A percentile compares a stretch with the other conserved stretches of the same genome.
Conservation (phyloP, 2,797 vertebrate species). For the Harpagifer antarcticus region DNA sequence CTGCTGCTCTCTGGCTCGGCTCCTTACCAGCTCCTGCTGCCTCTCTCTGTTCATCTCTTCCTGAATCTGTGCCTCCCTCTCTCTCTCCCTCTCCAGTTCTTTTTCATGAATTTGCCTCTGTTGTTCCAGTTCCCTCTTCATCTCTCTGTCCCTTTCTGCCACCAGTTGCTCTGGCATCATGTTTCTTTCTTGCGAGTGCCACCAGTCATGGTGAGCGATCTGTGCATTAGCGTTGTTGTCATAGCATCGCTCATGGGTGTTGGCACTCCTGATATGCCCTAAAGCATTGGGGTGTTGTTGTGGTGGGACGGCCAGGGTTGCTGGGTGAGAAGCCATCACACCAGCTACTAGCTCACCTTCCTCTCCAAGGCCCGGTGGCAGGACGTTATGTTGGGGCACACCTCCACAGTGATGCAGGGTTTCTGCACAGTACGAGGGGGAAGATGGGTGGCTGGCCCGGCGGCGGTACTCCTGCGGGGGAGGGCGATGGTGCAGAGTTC, state of each 20-base stretch:
- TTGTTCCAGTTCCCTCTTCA: conserved; percentile 62
- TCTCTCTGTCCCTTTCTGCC: conserved; percentile 66
- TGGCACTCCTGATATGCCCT: conserved; percentile 61
- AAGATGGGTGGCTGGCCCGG: conserved; percentile 85
- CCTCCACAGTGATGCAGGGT: conserved; percentile 79
- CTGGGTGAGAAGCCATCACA: conserved; percentile 55
- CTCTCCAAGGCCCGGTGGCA: conserved; percentile 54
- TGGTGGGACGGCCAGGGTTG: conserved; percentile 55
- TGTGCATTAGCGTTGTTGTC: conserved; percentile 63
- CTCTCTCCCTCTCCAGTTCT: conserved; percentile 57
- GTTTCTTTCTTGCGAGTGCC: conserved; percentile 70
- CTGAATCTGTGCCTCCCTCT: conserved; percentile 59
- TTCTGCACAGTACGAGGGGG: conserved; percentile 80
- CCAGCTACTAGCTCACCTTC: conserved; percentile 57
- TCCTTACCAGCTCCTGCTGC: conserved; percentile 59
- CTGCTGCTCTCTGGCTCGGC: conserved; percentile 58
- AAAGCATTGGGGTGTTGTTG: conserved; percentile 62
- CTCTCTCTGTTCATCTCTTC: conserved; percentile 64
- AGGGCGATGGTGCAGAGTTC: conserved; percentile 83
- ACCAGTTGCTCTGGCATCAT: conserved; percentile 63
- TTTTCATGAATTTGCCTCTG: conserved; percentile 65
- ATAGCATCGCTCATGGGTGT: conserved; percentile 61
- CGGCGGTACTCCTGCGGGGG: conserved; percentile 81
- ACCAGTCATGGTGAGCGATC: conserved; percentile 69
- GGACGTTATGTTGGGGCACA: conserved; percentile 35